These are phyloP conservation scores for Sminthurinus aureus DNA, from an alignment of 2,888 invertebrate species.

Conservation along the genomic window DNA sequence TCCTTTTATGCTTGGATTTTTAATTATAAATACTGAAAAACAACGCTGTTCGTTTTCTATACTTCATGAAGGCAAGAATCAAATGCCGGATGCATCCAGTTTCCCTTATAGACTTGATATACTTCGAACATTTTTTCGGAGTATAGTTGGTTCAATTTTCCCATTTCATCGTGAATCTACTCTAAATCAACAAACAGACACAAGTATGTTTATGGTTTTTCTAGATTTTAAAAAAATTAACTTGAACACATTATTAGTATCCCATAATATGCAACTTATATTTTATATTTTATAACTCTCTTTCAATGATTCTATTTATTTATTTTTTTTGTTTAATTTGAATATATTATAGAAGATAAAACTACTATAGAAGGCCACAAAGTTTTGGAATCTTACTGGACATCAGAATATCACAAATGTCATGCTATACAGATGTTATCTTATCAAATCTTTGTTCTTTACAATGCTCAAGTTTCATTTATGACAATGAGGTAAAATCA, in stretches of 20 bases:
- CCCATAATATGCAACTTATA: too few species aligned
- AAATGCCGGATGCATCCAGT: constrained; percentile 64
- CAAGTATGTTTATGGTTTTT: constrained; percentile 18
- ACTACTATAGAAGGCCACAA: constrained; percentile 23
- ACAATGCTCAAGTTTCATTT: constrained; percentile 76
- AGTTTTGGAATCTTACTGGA: constrained; percentile 70
- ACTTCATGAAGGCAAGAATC: constrained; percentile 49
- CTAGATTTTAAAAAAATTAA: too few species aligned
- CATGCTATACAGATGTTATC: constrained; percentile 74
- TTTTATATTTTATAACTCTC: too few species aligned
- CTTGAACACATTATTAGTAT: too few species aligned
- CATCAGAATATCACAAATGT: constrained; percentile 86
- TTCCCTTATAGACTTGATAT: constrained; percentile 76
- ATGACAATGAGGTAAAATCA: constrained; percentile 69
- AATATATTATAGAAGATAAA: constrained; percentile 11
- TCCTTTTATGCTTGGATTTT: constrained; percentile 64
- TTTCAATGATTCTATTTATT: neutral
- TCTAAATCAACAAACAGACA: neutral
- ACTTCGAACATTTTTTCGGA: constrained; percentile 76
- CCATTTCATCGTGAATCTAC: constrained; percentile 32
- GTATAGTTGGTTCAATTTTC: constrained; percentile 56
- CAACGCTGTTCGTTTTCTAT: constrained; percentile 58
- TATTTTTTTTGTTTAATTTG: neutral
- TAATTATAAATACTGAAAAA: constrained; percentile 71
- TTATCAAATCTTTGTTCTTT: constrained; percentile 77